Evolutionary conservation across 2,797 vertebrate species (phyloP).

Genomic region (Apogon talboti): DNA sequence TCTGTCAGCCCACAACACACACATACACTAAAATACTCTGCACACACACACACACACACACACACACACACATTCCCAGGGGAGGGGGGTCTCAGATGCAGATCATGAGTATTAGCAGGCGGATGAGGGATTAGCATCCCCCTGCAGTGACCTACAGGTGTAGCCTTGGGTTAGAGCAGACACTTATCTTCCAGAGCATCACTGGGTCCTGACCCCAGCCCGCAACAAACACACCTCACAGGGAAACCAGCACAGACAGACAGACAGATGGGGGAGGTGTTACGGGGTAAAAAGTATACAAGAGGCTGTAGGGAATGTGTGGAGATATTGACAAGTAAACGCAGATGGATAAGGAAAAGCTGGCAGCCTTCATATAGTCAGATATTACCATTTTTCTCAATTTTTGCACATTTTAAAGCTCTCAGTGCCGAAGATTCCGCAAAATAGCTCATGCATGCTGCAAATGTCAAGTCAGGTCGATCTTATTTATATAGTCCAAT

Average conservation of each 20-base stretch:
- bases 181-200: slow-evolving; percentile 80
- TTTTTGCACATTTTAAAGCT: too few relatives aligned
- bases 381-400: background rate
- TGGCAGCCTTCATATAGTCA: background rate
- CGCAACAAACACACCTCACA: slow-evolving; percentile 47
- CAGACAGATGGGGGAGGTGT: slow-evolving; percentile 45
- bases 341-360: background rate
- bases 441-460: too few relatives aligned
- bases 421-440: too few relatives aligned
- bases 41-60: slow-evolving; percentile 23
- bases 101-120: slow-evolving; percentile 85
- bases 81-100: slow-evolving; percentile 87
- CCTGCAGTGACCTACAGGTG: slow-evolving; percentile 86
- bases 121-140: slow-evolving; percentile 84
- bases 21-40: slow-evolving; percentile 35
- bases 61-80: slow-evolving; percentile 55
- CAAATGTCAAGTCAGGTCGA: too few relatives aligned
- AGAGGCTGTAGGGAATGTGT: slow-evolving; percentile 10
- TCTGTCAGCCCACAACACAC: slow-evolving; percentile 73
- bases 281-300: background rate
- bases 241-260: slow-evolving; percentile 27
- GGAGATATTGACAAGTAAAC: slow-evolving; percentile 29
- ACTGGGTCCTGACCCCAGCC: slow-evolving; percentile 58
- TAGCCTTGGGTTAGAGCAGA: slow-evolving; percentile 86
- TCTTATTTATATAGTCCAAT: too few relatives aligned